Evolutionary conservation across 1,140 invertebrate species (phyloP).

Genomic region (Drosophila kikkawai): DNA sequence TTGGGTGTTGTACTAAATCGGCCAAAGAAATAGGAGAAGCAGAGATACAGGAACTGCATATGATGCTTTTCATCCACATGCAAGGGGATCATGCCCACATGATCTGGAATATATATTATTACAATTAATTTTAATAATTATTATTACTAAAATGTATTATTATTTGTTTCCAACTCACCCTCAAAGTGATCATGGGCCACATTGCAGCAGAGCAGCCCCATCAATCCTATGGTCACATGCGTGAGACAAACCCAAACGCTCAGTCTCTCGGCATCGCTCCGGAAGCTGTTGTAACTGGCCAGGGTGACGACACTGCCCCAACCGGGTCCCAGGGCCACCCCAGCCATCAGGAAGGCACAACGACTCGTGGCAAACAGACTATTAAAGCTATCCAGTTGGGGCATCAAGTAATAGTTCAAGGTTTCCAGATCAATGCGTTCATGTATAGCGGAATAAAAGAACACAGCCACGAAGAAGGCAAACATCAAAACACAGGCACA

Average conservation of each 20-base stretch:
- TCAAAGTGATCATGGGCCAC: conserved; percentile 81
- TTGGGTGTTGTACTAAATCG: conserved; percentile 71
- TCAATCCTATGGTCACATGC: conserved; percentile 55
- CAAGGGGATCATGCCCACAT: conserved; percentile 66
- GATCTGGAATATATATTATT: conserved; percentile 47
- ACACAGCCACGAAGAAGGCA: conserved; percentile 65
- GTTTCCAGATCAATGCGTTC: conserved; percentile 41
- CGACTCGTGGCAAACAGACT: conserved; percentile 31
- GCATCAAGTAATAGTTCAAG: conserved; percentile 54
- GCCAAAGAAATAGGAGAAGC: conserved; percentile 72
- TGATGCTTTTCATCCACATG: conserved; percentile 71
- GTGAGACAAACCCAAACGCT: conserved; percentile 71
- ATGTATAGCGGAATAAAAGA: conserved; percentile 58
- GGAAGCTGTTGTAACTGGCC: conserved; percentile 77
- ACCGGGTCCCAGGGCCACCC: conserved; percentile 69
- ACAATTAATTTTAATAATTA: not conserved
- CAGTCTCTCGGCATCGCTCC: conserved; percentile 67
- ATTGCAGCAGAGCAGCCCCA: conserved; percentile 69
- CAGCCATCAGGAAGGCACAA: conserved; percentile 67
- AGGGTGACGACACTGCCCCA: conserved; percentile 77
- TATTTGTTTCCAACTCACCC: conserved; percentile 18
- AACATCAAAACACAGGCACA: conserved; percentile 73
- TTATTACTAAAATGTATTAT: not conserved
- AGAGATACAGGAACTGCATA: conserved; percentile 76
- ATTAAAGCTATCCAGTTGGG: conserved; percentile 34